phyloP scores from a whole-genome alignment of 2,113 vertebrate species.

The cattle (Bos taurus) region DNA sequence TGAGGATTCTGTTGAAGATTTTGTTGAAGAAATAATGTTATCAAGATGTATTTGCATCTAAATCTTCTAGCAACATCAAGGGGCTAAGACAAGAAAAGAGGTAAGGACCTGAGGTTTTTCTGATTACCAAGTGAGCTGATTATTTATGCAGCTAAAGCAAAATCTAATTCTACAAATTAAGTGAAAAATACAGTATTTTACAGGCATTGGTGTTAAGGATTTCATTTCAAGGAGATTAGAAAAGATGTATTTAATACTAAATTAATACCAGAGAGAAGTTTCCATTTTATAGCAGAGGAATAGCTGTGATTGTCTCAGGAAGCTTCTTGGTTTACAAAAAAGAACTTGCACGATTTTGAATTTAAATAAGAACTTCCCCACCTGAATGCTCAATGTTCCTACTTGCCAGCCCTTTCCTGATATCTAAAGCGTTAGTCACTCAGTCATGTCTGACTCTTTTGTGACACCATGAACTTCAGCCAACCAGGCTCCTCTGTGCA shows the following conservation, averaged over 20 bases:
- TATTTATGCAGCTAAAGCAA: not conserved
- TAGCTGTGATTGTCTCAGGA: not conserved
- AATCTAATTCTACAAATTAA: constrained; percentile 5
- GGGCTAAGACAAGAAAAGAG: not conserved
- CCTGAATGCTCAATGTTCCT: not conserved
- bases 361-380: not conserved
- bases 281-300: not conserved
- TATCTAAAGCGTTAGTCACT: not conserved
- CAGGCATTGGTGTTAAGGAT: not conserved
- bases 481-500: not conserved
- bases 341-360: not conserved
- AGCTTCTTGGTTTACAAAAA: not conserved
- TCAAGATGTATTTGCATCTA: not conserved
- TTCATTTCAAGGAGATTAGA: constrained; percentile 18
- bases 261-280: not conserved
- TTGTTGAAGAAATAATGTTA: not conserved
- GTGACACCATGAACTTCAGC: not conserved
- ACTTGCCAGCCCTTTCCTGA: not conserved
- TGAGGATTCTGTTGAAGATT: not conserved
- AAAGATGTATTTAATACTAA: not conserved
- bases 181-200: not conserved
- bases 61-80: not conserved
- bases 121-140: not conserved
- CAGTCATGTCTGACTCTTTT: not conserved
- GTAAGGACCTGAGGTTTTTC: not conserved